A percentile compares a stretch with the other conserved stretches of the same genome.
Conservation (phyloP, 1,140 invertebrate genomes). For the Pogonognathellus flavescens region DNA sequence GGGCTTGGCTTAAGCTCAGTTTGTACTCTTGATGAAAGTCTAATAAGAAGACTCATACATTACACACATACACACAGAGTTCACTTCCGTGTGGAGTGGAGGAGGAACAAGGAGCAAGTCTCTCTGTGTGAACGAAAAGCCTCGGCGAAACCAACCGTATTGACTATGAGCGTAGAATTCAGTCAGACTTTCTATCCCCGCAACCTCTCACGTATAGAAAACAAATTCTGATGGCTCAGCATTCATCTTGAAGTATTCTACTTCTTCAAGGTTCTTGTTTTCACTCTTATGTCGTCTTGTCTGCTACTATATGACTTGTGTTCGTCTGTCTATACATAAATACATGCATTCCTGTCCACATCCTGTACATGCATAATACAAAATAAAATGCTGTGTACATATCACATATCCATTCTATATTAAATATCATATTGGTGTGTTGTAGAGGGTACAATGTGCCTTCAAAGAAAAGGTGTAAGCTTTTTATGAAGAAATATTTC, state of each 20-base stretch:
- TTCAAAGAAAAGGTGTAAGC: too few species aligned
- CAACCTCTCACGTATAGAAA: not conserved
- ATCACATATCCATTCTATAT: not conserved
- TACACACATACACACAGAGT: not conserved
- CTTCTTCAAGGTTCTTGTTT: not conserved
- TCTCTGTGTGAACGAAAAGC: not conserved
- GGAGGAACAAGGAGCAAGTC: too few species aligned
- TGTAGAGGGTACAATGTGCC: too few species aligned
- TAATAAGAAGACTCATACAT: constrained; percentile 38
- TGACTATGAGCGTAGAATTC: not conserved
- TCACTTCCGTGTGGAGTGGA: not conserved
- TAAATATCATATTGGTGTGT: not conserved
- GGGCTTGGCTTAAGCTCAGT: constrained; percentile 1
- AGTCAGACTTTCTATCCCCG: not conserved
- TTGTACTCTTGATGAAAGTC: constrained; percentile 30
- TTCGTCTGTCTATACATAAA: constrained; percentile 5
- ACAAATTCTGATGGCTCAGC: constrained; percentile 16
- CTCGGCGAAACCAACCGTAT: not conserved
- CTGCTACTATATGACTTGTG: not conserved
- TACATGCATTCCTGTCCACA: not conserved
- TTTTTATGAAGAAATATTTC: not conserved
- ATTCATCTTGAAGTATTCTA: constrained; percentile 18
- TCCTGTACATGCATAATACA: not conserved
- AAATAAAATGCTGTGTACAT: not conserved
- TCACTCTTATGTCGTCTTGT: not conserved